These are phyloP conservation scores for Gobius niger DNA, from an alignment of 2,113 vertebrate species.

Conservation along the genomic window DNA sequence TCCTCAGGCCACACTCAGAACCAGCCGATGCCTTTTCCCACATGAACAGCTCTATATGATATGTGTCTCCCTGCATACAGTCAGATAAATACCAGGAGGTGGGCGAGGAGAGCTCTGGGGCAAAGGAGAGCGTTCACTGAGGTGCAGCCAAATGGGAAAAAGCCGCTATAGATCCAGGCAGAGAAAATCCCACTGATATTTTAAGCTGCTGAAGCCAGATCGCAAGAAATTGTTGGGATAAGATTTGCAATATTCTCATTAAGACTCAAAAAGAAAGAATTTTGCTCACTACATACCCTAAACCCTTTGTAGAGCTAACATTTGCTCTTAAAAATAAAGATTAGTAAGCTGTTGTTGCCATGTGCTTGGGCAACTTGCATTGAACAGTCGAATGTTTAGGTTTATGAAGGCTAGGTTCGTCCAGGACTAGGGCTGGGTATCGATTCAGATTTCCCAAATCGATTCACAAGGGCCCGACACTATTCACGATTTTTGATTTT, in stretches of 20 bases:
- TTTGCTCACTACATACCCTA: not conserved
- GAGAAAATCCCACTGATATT: slow-evolving; percentile 5
- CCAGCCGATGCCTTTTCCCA: slow-evolving; percentile 68
- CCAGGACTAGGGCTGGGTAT: too few species aligned
- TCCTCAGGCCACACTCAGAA: slow-evolving; percentile 69
- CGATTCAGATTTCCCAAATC: too few species aligned
- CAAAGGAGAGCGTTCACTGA: slow-evolving; percentile 30
- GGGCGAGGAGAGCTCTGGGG: slow-evolving; percentile 33
- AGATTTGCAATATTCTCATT: not conserved
- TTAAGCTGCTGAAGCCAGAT: not conserved
- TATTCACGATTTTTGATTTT: too few species aligned
- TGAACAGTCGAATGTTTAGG: too few species aligned
- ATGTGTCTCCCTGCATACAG: slow-evolving; percentile 72
- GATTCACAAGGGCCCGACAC: too few species aligned
- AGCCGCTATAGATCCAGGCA: not conserved
- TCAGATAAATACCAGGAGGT: slow-evolving; percentile 73
- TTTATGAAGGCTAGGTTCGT: too few species aligned
- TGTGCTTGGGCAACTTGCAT: too few species aligned
- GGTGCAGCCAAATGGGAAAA: slow-evolving; percentile 15
- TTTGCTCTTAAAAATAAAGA: too few species aligned
- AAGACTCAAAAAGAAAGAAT: not conserved
- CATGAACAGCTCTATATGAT: slow-evolving; percentile 67
- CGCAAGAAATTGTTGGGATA: not conserved
- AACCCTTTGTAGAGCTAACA: too few species aligned
- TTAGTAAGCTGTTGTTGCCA: too few species aligned